Base-by-base conservation (phyloP, 2,797 vertebrate species). In the Discoglossus pictus region DNA sequence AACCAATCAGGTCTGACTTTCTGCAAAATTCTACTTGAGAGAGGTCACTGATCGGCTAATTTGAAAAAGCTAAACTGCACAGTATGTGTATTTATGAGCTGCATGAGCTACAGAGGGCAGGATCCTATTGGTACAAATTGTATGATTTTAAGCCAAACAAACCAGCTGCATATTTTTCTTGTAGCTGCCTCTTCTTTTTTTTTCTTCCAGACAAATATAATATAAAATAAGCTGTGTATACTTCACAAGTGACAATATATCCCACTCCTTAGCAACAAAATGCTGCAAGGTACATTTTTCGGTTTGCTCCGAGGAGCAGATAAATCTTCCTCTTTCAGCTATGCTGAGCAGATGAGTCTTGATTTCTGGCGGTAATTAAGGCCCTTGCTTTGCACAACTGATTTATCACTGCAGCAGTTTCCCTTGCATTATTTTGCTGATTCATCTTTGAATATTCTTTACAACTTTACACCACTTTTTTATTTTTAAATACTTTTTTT, bases 261-360 rank as follows among this genome's bases (percentile, higher is more conserved):
- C 20, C 16, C n/a, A 9, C 11, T 18, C 42, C 16, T 13, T 10
- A 9, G 24, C 27, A 39, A 15, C 18, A 65, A 56, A 17, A 13
- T 47, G 63, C 40, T 65, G 63, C 17, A 36, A 10, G 10, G 13
- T 15, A 17, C 23, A 20, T 66, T 56, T 53, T 48, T 20, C 4
- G 13, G 18, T 31, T 35, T 15, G 23, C 23, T 52, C 25, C 20
- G 9, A 39, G 12, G 47, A 58, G 38, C 35, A 58, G 50, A 66
- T 58, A 58, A 44, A 48, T 66, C 64, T 39, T 66, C 12, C 11
- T 39, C n/a, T 42, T 20, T 58, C 16, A 48, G 64, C 53, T 27
- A 25, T 39, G 34, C 43, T 24, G 27, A 39, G 24, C 43, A 25
- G 34, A 58, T 21, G 53, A 66, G 3, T 31, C 42, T 7, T 36